Evolutionary conservation across 2,888 invertebrate species (phyloP), one percentile per base, ranked within the genome.

Genomic region (Iselma pallidipennis): DNA sequence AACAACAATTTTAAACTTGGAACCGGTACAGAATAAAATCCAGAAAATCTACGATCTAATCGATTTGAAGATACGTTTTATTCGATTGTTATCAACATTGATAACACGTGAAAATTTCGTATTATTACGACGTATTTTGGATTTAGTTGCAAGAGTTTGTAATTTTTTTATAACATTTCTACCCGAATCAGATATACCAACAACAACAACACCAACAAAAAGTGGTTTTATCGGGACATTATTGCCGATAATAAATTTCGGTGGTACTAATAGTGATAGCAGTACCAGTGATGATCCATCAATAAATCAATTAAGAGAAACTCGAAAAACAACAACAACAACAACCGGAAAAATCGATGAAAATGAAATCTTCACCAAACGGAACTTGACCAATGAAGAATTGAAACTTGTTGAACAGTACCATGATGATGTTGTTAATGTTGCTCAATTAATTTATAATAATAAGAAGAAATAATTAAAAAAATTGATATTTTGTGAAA

Each of bases 31-130:
- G 25, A 12, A 58, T 26, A 64, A 65, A 16, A 37, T 73, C 0
- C 59, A 67, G 10, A 59, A 57, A 14, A 12, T 75, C 2, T 66
- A 67, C 37, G 70, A 74, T 33, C 7, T 73, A 1, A 57, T 74
- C 12, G 70, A 75, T 26, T 52, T 77, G 2, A 77, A 77, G 58
- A 50, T 73, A 7, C 66, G 74, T 1, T 33, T 70, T 4, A 57
- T 70, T 6, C 63, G 66, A 51, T 71, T 74, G 26, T 31, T n/a
- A n/a, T 75, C n/a, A 55, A 63, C 72, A 0, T 59, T 76, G 6
- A 71, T 71, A 52, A 74, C 73, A 14, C 60, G 69, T 3, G 76
- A 77, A n/a, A 77, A 76, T 48, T 58, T 77, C 9, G 21, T 65
- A 9, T 55, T 74, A 25, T n/a, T 73, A 12, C 68, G 72, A 12